Evolutionary conservation across 2,888 invertebrate genomes (phyloP).

Genomic region (Pristionchus exspectatus): DNA sequence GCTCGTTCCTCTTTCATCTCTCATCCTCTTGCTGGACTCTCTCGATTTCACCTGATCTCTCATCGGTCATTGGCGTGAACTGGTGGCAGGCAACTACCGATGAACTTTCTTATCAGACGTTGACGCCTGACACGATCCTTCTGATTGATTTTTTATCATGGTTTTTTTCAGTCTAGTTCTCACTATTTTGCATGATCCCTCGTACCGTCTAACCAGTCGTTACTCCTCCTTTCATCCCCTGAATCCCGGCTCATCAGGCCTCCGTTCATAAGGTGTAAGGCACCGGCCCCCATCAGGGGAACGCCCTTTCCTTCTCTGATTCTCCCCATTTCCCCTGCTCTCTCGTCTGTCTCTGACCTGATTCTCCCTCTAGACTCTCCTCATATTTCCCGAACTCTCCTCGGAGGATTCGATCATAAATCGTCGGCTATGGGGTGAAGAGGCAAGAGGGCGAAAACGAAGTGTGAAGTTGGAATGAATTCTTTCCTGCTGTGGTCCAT

Average conservation of each 20-base stretch:
- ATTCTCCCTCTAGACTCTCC: not conserved
- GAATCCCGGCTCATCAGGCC: not conserved
- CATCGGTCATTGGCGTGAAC: too few species aligned
- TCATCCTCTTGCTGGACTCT: not conserved
- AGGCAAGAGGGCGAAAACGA: not conserved
- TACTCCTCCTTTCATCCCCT: not conserved
- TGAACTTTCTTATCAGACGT: too few species aligned
- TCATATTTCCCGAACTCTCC: not conserved
- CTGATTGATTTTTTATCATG: too few species aligned
- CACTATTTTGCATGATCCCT: not conserved
- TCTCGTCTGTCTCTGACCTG: not conserved
- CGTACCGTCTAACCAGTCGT: not conserved
- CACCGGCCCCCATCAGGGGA: not conserved
- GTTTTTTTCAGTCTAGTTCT: too few species aligned
- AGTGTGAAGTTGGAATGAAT: not conserved
- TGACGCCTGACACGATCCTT: too few species aligned
- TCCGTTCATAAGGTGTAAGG: not conserved
- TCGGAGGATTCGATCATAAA: not conserved
- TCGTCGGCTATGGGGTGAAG: constrained; percentile 17
- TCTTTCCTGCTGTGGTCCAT: not conserved
- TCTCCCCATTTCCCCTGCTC: not conserved
- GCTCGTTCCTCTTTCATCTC: constrained; percentile 15
- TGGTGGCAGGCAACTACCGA: too few species aligned
- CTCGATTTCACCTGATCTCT: not conserved
- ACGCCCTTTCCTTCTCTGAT: constrained; percentile 7